A percentile compares a stretch with the other conserved stretches of the same genome.
phyloP scores from a whole-genome alignment of 2,797 vertebrate species.

The Pipistrellus pipistrellus region DNA sequence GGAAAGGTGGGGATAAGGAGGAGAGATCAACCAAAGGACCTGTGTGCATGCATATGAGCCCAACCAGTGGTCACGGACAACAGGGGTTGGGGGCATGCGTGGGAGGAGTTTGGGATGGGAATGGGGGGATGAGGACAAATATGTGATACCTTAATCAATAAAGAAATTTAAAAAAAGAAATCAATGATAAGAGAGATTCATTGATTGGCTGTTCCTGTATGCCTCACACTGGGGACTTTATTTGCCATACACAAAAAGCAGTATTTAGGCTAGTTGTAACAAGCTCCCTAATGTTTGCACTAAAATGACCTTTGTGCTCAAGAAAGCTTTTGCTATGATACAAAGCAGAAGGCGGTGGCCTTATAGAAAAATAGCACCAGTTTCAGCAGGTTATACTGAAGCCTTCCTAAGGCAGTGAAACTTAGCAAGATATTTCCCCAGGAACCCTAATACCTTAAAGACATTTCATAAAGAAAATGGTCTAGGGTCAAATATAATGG shows the following conservation, averaged over 20 bases:
- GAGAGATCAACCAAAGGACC: no score
- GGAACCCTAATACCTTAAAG: neutral
- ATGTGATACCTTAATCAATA: no score
- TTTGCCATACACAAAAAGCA: neutral
- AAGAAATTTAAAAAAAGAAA: no score
- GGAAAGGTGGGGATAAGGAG: no score
- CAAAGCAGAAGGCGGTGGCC: neutral
- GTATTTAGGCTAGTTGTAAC: conserved; percentile 6
- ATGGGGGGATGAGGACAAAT: no score
- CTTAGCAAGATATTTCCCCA: neutral
- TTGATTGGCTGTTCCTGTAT: no score
- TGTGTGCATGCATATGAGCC: no score
- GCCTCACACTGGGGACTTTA: neutral
- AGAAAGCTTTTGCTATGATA: neutral
- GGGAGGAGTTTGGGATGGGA: no score
- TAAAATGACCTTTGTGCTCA: neutral
- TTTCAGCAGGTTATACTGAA: neutral
- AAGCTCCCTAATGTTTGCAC: neutral
- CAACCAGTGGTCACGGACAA: no score
- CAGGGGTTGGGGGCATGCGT: no score
- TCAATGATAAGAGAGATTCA: no score
- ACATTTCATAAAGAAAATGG: neutral
- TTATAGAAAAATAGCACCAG: neutral
- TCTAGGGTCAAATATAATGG: neutral
- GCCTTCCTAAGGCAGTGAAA: neutral